Evolutionary conservation across 2,113 vertebrate species (phyloP).

Genomic region (Macquaria australasica): DNA sequence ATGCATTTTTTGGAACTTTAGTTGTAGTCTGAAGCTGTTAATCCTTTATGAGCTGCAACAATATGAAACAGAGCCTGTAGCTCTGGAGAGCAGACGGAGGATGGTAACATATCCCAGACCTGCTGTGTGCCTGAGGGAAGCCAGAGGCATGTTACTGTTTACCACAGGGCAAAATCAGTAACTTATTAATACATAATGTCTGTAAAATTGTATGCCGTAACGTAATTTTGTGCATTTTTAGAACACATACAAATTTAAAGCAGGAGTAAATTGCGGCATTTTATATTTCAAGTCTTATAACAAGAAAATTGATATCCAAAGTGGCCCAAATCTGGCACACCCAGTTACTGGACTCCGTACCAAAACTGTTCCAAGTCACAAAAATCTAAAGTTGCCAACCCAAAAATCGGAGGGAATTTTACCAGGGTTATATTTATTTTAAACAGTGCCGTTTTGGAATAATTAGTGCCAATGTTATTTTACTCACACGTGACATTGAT

Average conservation of each 20-base stretch:
- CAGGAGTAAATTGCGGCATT: not conserved
- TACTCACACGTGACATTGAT: not conserved
- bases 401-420: not conserved
- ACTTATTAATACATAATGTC: conserved; percentile 5
- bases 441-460: not conserved
- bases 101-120: conserved; percentile 31
- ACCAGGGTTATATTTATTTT: not conserved
- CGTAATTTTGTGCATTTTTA: not conserved
- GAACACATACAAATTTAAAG: not conserved
- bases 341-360: not conserved
- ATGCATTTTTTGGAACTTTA: conserved; percentile 16
- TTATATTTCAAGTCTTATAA: not conserved
- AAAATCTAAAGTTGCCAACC: too few relatives aligned
- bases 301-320: not conserved
- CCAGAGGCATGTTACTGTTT: conserved; percentile 44
- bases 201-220: too few relatives aligned
- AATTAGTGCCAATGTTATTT: not conserved
- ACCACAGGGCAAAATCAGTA: conserved; percentile 24
- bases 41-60: not conserved
- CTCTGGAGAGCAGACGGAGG: conserved; percentile 39
- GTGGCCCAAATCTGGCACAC: not conserved
- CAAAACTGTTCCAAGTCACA: not conserved
- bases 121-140: conserved; percentile 53
- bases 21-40: conserved; percentile 25
- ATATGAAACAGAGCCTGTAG: not conserved